Conservation (phyloP, 2,113 vertebrate genomes). For the Atlantisia rogersi region DNA sequence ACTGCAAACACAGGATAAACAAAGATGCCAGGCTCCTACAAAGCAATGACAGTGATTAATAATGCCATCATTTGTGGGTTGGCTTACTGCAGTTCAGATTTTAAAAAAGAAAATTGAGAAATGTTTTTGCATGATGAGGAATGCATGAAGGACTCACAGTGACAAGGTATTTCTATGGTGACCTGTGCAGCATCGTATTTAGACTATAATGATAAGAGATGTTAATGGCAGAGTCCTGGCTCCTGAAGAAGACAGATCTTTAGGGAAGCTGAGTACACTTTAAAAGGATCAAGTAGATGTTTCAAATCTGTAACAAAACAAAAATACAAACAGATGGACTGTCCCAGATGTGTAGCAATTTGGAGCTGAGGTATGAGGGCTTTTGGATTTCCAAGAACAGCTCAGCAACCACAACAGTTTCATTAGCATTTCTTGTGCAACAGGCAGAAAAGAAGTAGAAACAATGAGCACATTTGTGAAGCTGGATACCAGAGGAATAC, state of each 20-base stretch:
- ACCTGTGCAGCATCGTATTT: background rate
- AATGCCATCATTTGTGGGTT: background rate
- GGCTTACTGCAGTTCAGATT: background rate
- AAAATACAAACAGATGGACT: background rate
- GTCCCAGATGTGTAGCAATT: background rate
- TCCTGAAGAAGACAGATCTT: background rate
- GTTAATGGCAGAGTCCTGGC: fast-evolving
- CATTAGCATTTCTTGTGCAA: background rate
- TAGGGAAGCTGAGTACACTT: background rate
- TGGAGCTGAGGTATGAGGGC: background rate
- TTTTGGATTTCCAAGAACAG: background rate
- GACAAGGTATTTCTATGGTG: constrained; percentile 16
- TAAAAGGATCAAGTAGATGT: background rate
- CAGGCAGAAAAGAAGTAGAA: background rate
- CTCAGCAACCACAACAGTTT: background rate
- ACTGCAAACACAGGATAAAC: background rate
- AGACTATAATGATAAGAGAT: background rate
- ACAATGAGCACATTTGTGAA: background rate
- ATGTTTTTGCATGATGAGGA: background rate
- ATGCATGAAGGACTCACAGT: background rate
- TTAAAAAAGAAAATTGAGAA: background rate
- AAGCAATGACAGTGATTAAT: background rate
- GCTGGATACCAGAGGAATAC: background rate
- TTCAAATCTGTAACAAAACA: background rate
- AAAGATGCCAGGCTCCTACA: background rate